A percentile compares a stretch with the other conserved stretches of the same genome.
These are phyloP conservation scores for Parochlus steinenii DNA, from an alignment of 2,888 invertebrate species.

Conservation along the genomic window DNA sequence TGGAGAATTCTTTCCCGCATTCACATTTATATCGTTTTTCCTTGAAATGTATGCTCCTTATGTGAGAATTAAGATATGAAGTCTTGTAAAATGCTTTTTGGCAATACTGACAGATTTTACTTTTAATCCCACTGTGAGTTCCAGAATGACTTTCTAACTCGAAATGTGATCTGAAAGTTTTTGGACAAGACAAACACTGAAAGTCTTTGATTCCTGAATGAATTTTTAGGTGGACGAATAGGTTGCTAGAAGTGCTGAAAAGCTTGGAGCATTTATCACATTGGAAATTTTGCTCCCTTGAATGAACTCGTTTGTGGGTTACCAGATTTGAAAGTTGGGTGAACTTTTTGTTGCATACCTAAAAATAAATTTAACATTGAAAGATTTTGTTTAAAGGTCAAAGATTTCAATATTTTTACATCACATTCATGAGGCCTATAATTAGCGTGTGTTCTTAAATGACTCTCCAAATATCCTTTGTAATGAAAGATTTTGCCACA, in stretches of 20 bases:
- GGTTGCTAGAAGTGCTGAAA: constrained; percentile 15
- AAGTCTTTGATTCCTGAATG: constrained; percentile 14
- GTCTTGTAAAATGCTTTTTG: constrained; percentile 17
- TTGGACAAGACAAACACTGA: constrained; percentile 13
- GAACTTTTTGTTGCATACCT: constrained; percentile 14
- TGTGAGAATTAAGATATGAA: constrained; percentile 16
- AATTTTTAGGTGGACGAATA: constrained; percentile 14
- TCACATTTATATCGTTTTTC: constrained; percentile 15
- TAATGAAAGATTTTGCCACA: constrained; percentile 22
- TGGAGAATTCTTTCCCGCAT: constrained; percentile 16
- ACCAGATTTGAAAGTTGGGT: constrained; percentile 14
- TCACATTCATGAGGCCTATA: constrained; percentile 22
- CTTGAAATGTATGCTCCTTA: constrained; percentile 15
- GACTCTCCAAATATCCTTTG: constrained; percentile 21
- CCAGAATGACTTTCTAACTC: constrained; percentile 15
- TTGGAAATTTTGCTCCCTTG: constrained; percentile 14
- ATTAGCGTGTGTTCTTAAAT: constrained; percentile 21
- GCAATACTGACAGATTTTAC: constrained; percentile 15
- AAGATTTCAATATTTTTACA: constrained; percentile 16
- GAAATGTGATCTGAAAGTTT: constrained; percentile 14
- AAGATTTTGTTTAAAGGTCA: constrained; percentile 13
- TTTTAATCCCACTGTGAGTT: constrained; percentile 16
- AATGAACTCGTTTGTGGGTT: constrained; percentile 14
- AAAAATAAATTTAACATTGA: constrained; percentile 13
- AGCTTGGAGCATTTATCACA: constrained; percentile 15